These are phyloP conservation scores for Stictonetta naevosa DNA, from an alignment of 2,113 vertebrate genomes.

Conservation along the genomic window DNA sequence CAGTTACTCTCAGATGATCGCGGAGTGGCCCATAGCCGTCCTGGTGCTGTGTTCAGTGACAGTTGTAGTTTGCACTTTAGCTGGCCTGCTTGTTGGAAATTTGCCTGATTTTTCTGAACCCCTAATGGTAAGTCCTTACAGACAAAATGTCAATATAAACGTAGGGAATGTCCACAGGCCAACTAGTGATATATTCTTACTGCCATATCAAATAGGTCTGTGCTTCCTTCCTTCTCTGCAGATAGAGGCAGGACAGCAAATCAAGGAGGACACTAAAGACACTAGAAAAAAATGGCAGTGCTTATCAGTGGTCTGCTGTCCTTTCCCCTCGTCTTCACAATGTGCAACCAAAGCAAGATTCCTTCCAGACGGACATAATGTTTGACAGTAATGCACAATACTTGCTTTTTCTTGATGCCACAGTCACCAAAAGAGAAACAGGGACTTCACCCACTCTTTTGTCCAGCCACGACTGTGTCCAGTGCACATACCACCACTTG, in stretches of 20 bases:
- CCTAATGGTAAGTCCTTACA: slow-evolving; percentile 82
- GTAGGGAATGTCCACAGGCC: neutral
- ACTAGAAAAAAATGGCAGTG: neutral
- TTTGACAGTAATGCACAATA: neutral
- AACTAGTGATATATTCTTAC: neutral
- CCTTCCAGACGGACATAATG: neutral
- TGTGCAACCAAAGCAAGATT: neutral
- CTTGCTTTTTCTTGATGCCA: neutral
- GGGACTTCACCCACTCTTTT: neutral
- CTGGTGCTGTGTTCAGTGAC: slow-evolving; percentile 81
- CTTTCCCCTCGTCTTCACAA: neutral
- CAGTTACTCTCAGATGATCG: slow-evolving; percentile 91
- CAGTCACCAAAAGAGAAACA: neutral
- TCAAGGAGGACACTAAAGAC: neutral
- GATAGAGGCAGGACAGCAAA: neutral
- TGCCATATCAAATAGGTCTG: neutral
- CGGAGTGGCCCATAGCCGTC: slow-evolving; percentile 85
- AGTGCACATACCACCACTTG: too few relatives aligned
- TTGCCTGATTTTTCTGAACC: slow-evolving; percentile 95
- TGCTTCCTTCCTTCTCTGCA: neutral
- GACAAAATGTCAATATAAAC: accelerated
- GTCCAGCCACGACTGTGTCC: neutral
- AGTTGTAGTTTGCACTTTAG: slow-evolving; percentile 85
- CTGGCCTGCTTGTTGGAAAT: slow-evolving; percentile 85
- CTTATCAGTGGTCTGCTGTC: neutral